A percentile compares a stretch with the other conserved stretches of the same genome.
phyloP scores from a whole-genome alignment of 2,888 invertebrate genomes.

The Nomada fabriciana region DNA sequence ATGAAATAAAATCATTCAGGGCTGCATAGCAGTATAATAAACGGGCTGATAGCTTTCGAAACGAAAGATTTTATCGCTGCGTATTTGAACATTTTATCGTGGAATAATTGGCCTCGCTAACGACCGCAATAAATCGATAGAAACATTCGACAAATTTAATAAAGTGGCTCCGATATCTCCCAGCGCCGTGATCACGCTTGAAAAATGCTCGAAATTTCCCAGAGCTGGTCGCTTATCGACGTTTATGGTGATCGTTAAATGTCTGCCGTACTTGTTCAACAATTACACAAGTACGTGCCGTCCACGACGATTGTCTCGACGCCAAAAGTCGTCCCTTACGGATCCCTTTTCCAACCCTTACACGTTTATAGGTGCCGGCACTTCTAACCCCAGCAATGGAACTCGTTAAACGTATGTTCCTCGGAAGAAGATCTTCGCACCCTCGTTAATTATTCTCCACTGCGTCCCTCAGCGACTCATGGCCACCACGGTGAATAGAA shows the following conservation, averaged over 20 bases:
- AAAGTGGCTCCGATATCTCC: conserved; percentile 15
- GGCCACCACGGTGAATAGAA: not conserved
- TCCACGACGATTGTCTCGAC: conserved; percentile 36
- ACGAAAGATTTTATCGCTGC: conserved; percentile 11
- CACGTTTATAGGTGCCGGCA: conserved; percentile 41
- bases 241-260: conserved; percentile 73
- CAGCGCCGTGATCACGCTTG: not conserved
- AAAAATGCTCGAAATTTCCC: conserved; percentile 30
- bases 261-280: conserved; percentile 74
- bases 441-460: conserved; percentile 79
- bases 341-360: conserved; percentile 35
- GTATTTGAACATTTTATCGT: conserved; percentile 24
- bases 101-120: conserved; percentile 18
- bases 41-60: not conserved
- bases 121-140: conserved; percentile 22
- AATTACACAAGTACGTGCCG: conserved; percentile 80
- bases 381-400: conserved; percentile 67
- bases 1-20: not conserved
- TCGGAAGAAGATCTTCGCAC: conserved; percentile 71
- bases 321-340: conserved; percentile 41
- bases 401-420: conserved; percentile 78
- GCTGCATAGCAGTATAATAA: not conserved
- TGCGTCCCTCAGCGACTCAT: conserved; percentile 48
- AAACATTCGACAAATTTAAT: conserved; percentile 32
- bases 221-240: conserved; percentile 60